These are phyloP conservation scores for Ophonus ardosiacus DNA, from an alignment of 2,888 invertebrate genomes.

Conservation along the genomic window DNA sequence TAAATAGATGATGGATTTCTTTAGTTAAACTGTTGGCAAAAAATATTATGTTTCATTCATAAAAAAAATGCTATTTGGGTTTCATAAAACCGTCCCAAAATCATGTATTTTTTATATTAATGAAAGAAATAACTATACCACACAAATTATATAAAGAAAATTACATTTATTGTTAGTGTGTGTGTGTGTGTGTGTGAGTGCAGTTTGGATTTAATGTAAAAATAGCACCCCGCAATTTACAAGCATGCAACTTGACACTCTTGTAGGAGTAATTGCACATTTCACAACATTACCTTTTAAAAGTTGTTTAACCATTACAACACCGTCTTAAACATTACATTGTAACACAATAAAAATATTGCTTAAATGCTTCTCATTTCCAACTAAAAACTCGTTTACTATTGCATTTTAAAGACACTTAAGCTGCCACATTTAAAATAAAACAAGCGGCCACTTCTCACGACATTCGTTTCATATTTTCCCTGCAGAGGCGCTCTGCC, in stretches of 20 bases:
- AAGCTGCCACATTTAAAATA: slow-evolving; percentile 48
- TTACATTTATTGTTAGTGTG: not conserved
- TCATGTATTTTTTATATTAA: no score
- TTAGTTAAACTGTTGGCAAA: no score
- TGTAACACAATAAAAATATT: slow-evolving; percentile 46
- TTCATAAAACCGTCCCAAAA: no score
- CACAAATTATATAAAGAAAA: not conserved
- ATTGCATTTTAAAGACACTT: slow-evolving; percentile 50
- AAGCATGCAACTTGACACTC: slow-evolving; percentile 28
- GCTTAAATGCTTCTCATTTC: slow-evolving; percentile 51
- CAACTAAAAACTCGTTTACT: slow-evolving; percentile 54
- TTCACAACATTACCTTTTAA: slow-evolving; percentile 25
- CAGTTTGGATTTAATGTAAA: not conserved
- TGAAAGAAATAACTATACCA: no score
- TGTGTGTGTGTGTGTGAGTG: not conserved
- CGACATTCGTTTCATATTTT: slow-evolving; percentile 45
- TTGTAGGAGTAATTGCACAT: slow-evolving; percentile 33
- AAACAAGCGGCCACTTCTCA: slow-evolving; percentile 47
- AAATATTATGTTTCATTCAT: no score
- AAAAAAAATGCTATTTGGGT: no score
- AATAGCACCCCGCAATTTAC: not conserved
- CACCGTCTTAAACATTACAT: slow-evolving; percentile 41
- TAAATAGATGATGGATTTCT: no score
- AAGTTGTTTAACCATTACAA: slow-evolving; percentile 52
- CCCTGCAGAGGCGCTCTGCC: not conserved